Conservation (phyloP, 1,140 invertebrate genomes). For the Solenopsis fugax region DNA sequence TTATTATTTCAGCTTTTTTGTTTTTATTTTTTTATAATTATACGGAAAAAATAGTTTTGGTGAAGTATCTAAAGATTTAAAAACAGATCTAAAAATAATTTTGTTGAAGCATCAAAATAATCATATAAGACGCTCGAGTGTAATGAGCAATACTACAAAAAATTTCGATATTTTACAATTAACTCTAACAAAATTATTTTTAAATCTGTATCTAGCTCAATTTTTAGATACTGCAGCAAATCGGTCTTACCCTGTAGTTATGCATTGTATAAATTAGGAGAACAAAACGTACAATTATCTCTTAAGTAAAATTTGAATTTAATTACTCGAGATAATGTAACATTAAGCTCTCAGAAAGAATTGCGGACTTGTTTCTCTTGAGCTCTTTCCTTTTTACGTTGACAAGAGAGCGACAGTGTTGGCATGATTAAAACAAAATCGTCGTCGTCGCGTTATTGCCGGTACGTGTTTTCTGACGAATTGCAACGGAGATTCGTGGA, state of each 20-base stretch:
- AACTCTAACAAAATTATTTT: no score
- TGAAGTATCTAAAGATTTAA: no score
- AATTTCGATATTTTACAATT: no score
- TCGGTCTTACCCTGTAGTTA: background rate
- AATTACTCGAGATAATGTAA: slow-evolving; percentile 46
- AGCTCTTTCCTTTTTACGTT: slow-evolving; percentile 31
- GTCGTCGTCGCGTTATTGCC: slow-evolving; percentile 48
- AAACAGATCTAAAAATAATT: no score
- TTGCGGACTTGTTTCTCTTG: slow-evolving; percentile 31
- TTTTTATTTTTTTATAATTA: no score
- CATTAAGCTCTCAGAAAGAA: slow-evolving; percentile 21
- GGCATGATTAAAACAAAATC: slow-evolving; percentile 74
- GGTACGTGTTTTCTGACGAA: slow-evolving; percentile 55
- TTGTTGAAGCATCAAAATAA: no score
- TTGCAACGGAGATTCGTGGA: slow-evolving; percentile 37
- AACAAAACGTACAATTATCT: background rate
- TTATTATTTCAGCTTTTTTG: background rate
- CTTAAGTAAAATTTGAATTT: slow-evolving; percentile 30
- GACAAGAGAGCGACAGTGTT: slow-evolving; percentile 40
- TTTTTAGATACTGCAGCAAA: no score
- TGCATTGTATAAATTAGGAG: background rate
- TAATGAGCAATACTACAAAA: no score
- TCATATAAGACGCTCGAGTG: no score
- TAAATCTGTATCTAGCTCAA: no score
- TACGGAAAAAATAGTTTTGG: no score